These are phyloP conservation scores for Drosophila mettleri DNA, from an alignment of 2,888 invertebrate genomes.

Conservation along the genomic window DNA sequence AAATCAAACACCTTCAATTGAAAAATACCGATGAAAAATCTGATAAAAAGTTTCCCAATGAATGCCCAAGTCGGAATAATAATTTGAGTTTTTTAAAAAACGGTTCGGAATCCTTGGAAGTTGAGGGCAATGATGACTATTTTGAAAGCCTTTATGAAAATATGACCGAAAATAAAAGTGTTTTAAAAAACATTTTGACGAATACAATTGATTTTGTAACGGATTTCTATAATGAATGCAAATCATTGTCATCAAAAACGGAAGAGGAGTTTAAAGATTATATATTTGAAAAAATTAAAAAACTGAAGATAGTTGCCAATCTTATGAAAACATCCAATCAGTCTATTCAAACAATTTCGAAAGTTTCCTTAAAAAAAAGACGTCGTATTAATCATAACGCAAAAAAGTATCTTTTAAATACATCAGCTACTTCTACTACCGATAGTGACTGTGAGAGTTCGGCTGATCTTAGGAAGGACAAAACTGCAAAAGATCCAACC, in stretches of 20 bases:
- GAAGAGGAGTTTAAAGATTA: conserved; percentile 60
- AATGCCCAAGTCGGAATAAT: neutral
- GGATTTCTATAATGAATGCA: conserved; percentile 70
- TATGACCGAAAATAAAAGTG: conserved; percentile 15
- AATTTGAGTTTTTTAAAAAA: conserved; percentile 30
- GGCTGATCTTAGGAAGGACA: conserved; percentile 1
- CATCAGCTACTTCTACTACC: conserved; percentile 56
- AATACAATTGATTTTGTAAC: conserved; percentile 63
- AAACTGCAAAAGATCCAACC: neutral
- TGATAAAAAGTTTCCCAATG: neutral
- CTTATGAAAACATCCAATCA: conserved; percentile 16
- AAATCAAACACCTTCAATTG: conserved; percentile 39
- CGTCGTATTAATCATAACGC: conserved; percentile 61
- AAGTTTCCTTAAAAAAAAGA: conserved; percentile 51
- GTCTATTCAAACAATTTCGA: conserved; percentile 55
- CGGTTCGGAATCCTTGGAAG: conserved; percentile 72
- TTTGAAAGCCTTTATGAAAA: conserved; percentile 56
- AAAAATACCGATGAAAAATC: conserved; percentile 16
- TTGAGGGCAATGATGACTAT: conserved; percentile 58
- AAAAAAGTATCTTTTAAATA: conserved; percentile 59
- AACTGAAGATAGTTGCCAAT: conserved; percentile 52
- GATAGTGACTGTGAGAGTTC: conserved; percentile 20
- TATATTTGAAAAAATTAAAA: conserved; percentile 56
- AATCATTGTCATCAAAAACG: conserved; percentile 33
- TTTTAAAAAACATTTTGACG: conserved; percentile 25